Evolutionary conservation across 2,888 invertebrate genomes (phyloP).

Genomic region (Vanessa cardui): DNA sequence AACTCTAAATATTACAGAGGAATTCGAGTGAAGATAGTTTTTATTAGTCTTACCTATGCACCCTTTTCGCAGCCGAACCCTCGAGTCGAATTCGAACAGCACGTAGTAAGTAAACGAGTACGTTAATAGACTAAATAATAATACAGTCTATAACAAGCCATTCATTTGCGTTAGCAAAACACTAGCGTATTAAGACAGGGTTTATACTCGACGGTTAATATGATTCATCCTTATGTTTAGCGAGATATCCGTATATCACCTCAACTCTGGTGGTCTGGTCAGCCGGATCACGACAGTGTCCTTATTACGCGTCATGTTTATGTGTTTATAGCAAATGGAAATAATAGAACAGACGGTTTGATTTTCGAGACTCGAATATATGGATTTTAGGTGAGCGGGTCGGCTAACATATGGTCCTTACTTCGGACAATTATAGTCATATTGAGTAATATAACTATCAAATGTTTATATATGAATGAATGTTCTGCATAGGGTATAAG

Average conservation of each 20-base stretch:
- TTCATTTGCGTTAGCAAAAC: too few relatives aligned
- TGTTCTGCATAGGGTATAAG: background rate
- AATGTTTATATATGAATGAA: background rate
- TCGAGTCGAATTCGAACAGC: too few relatives aligned
- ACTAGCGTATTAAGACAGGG: too few relatives aligned
- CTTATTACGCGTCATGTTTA: constrained; percentile 43
- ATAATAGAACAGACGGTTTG: constrained; percentile 24
- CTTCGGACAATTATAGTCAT: background rate
- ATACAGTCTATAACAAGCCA: too few relatives aligned
- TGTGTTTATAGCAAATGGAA: constrained; percentile 36
- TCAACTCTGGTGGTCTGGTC: constrained; percentile 43
- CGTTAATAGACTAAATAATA: too few relatives aligned
- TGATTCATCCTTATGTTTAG: constrained; percentile 16
- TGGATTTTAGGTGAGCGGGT: constrained; percentile 11
- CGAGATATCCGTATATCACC: constrained; percentile 40
- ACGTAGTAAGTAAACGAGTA: too few relatives aligned
- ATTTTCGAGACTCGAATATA: constrained; percentile 25
- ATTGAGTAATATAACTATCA: background rate
- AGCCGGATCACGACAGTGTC: constrained; percentile 43
- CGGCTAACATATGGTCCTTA: constrained; percentile 4
- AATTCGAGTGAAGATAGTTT: too few relatives aligned
- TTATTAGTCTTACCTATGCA: too few relatives aligned
- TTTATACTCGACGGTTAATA: constrained; percentile 15
- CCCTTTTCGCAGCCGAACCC: too few relatives aligned
- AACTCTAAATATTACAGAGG: too few relatives aligned